Evolutionary conservation across 2,888 invertebrate genomes (phyloP).

Genomic region (Apocheima hispidaria): DNA sequence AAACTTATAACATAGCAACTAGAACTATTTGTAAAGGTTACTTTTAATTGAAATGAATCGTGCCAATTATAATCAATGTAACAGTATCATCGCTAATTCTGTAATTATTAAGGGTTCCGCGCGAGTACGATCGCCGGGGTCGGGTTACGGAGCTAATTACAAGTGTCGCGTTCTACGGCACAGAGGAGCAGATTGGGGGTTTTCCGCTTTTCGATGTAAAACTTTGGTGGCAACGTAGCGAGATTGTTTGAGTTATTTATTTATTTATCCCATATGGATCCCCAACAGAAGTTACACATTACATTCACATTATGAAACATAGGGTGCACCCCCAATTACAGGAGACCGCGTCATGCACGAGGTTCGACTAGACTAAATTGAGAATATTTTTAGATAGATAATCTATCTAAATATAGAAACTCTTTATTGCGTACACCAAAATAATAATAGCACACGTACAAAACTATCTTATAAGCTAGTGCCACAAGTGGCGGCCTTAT

Average conservation of each 20-base stretch:
- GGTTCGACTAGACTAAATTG: too few species aligned
- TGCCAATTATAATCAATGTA: conserved; percentile 35
- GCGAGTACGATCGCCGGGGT: conserved; percentile 56
- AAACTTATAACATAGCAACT: neutral
- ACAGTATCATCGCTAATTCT: conserved; percentile 47
- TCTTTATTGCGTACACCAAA: too few species aligned
- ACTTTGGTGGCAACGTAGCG: neutral
- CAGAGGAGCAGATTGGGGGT: conserved; percentile 18
- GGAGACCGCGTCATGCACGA: too few species aligned
- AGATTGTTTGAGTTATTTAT: neutral
- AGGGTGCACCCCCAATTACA: too few species aligned
- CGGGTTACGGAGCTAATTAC: conserved; percentile 81
- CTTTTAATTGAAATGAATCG: conserved; percentile 21
- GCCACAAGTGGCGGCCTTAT: too few species aligned
- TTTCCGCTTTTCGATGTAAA: neutral
- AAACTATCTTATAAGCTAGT: too few species aligned
- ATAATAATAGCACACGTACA: too few species aligned
- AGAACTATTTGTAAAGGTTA: neutral
- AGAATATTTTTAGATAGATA: too few species aligned
- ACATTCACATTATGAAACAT: too few species aligned
- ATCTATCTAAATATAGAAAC: too few species aligned
- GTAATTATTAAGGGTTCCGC: conserved; percentile 48
- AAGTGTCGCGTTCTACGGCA: conserved; percentile 66
- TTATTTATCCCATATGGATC: too few species aligned
- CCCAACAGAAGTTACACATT: too few species aligned